These are phyloP conservation scores for Platorchestia sp. DNA, from an alignment of 1,140 invertebrate species.

Conservation along the genomic window DNA sequence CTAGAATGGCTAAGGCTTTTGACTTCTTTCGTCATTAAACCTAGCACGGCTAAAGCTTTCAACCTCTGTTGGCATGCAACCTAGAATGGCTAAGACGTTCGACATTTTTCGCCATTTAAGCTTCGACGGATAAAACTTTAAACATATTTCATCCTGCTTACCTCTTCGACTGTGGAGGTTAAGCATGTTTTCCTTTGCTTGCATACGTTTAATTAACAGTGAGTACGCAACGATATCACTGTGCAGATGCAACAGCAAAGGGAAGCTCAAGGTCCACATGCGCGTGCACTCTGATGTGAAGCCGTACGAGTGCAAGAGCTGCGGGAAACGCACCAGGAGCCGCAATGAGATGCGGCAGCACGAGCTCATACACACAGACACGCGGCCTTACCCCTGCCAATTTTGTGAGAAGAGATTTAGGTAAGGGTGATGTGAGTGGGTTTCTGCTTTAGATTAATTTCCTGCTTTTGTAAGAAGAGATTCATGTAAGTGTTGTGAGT, in stretches of 20 bases:
- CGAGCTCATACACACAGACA: slow-evolving; percentile 48
- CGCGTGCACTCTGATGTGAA: slow-evolving; percentile 39
- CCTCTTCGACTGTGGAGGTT: too few species aligned
- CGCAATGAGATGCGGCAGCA: slow-evolving; percentile 42
- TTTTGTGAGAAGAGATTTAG: slow-evolving; percentile 42
- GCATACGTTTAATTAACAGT: too few species aligned
- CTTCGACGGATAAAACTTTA: too few species aligned
- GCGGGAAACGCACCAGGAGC: slow-evolving; percentile 27
- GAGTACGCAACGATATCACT: neutral
- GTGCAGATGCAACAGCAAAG: slow-evolving; percentile 46
- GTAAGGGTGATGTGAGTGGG: neutral
- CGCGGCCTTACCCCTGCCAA: neutral
- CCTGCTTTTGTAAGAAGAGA: neutral
- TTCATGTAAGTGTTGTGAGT: neutral
- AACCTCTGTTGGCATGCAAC: too few species aligned
- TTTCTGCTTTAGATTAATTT: neutral
- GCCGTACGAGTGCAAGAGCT: slow-evolving; percentile 19
- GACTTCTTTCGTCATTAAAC: too few species aligned
- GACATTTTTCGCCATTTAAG: too few species aligned
- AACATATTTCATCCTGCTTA: too few species aligned
- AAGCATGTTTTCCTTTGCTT: too few species aligned
- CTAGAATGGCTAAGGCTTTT: too few species aligned
- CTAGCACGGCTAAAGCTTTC: too few species aligned
- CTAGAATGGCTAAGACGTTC: too few species aligned
- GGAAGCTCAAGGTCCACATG: slow-evolving; percentile 28